Percentiles rank a stretch among this genome's conserved stretches.
These are phyloP conservation scores for Perithous albicinctus DNA, from an alignment of 2,888 invertebrate genomes.

Conservation along the genomic window DNA sequence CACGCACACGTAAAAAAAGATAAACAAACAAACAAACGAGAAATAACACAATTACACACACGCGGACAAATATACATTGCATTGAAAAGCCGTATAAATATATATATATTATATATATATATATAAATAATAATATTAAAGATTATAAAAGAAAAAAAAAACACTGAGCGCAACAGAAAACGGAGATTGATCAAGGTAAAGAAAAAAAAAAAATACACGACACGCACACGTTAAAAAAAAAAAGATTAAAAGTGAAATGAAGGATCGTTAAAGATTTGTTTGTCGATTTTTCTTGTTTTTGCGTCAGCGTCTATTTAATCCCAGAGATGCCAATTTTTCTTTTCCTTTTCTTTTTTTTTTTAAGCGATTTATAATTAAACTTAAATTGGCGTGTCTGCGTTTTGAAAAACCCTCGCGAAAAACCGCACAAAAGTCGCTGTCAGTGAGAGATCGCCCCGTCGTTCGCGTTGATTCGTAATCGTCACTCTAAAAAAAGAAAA, in stretches of 20 bases:
- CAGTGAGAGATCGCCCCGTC: slow-evolving; percentile 30
- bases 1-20: slow-evolving; percentile 47
- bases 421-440: neutral
- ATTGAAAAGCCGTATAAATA: slow-evolving; percentile 48
- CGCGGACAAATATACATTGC: slow-evolving; percentile 32
- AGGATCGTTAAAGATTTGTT: slow-evolving; percentile 26
- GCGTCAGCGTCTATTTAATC: slow-evolving; percentile 14
- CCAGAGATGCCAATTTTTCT: neutral
- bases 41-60: slow-evolving; percentile 25
- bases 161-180: slow-evolving; percentile 33
- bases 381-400: slow-evolving; percentile 6
- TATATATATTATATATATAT: slow-evolving; percentile 34
- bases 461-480: slow-evolving; percentile 44
- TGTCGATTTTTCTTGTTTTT: neutral
- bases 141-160: slow-evolving; percentile 26
- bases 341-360: slow-evolving; percentile 7
- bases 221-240: slow-evolving; percentile 56
- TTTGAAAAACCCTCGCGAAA: slow-evolving; percentile 9
- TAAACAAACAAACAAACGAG: too few relatives aligned
- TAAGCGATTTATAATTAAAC: neutral
- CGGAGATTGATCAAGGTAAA: slow-evolving; percentile 44
- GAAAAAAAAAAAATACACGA: slow-evolving; percentile 34
- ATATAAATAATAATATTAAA: slow-evolving; percentile 45
- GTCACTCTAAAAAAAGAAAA: slow-evolving; percentile 47
- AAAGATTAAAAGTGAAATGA: slow-evolving; percentile 35